Evolutionary conservation across 1,140 invertebrate species (phyloP).

Genomic region (Drosophila willistoni): DNA sequence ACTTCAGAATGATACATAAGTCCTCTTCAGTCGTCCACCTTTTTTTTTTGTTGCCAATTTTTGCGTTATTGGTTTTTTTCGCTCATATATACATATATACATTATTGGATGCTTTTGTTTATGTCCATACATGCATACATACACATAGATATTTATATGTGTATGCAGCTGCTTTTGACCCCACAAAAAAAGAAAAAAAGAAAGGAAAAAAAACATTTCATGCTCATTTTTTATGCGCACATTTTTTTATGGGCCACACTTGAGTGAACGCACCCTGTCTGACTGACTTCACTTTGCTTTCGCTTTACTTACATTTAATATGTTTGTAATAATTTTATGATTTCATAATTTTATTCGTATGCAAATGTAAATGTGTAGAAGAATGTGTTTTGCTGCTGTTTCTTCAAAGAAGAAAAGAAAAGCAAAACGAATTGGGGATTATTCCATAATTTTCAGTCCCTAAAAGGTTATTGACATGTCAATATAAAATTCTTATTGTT

Average conservation of each 20-base stretch:
- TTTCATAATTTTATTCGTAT: constrained; percentile 17
- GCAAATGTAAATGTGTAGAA: neutral
- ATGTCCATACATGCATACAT: neutral
- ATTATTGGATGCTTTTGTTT: constrained; percentile 10
- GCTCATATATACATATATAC: neutral
- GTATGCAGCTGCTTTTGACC: constrained; percentile 4
- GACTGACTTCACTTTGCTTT: neutral
- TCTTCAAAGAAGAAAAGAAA: neutral
- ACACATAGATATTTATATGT: too few relatives aligned
- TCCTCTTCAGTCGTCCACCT: neutral
- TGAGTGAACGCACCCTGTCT: constrained; percentile 1
- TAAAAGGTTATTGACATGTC: constrained; percentile 2
- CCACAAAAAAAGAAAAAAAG: too few relatives aligned
- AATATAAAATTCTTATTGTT: neutral
- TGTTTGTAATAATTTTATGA: constrained; percentile 19
- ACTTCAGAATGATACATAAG: neutral
- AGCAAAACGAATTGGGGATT: neutral
- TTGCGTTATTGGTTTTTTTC: constrained; percentile 11
- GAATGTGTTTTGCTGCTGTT: neutral
- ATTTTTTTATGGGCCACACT: constrained; percentile 14
- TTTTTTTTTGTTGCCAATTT: neutral
- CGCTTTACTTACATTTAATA: constrained; percentile 10
- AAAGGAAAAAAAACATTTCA: neutral
- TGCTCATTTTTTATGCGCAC: constrained; percentile 12
- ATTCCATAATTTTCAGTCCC: neutral